Evolutionary conservation across 1,140 invertebrate species (phyloP), one percentile per base, ranked within the genome.

Genomic region (Nasonia vitripennis): DNA sequence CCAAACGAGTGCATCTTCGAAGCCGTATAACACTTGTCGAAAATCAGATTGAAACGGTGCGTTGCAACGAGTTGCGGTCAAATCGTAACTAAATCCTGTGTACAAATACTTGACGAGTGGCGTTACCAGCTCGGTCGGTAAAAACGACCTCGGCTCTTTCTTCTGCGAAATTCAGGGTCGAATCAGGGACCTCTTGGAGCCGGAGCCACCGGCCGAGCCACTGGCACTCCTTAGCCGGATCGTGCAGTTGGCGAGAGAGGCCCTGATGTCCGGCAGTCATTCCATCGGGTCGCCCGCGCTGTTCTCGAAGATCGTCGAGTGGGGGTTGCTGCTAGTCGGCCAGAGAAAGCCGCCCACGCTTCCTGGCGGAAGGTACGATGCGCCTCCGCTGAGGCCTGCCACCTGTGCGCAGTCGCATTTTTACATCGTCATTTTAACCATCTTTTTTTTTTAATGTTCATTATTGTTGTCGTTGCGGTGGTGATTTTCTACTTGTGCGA

Each of bases 241-340:
- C 23, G 75, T 75, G 27, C 80, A 73, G 80, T 82, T 82, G 70
- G 68, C 80, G 20, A 73, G 70, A n/a, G 62, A 74, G 17, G 78
- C 37, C 27, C 48, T 45, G 48, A 81, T 34, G 85, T 74, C 87
- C 81, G 83, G 81, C 67, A 87, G 83, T 91, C 87, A 92, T 90
- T 92, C 91, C 91, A 92, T 92, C 78, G 91, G 88, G 88, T 92
- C 91, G 34, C 90, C 90, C 79, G 89, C 48, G 12, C 20, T 89
- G 83, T 92, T 91, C 89, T 92, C 91, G 82, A 92, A 92, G 84
- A 92, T 92, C 70, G 91, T 92, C 80, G 91, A 91, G 84, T 92
- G 91, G 41, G 91, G 91, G 88, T 89, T 92, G 89, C 88, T 91
- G 88, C 88, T 79, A 86, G 89, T 87, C 81, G 91, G 90, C 91